Conservation (phyloP, 2,888 invertebrate genomes). For the Ferdinandea cuprea region DNA sequence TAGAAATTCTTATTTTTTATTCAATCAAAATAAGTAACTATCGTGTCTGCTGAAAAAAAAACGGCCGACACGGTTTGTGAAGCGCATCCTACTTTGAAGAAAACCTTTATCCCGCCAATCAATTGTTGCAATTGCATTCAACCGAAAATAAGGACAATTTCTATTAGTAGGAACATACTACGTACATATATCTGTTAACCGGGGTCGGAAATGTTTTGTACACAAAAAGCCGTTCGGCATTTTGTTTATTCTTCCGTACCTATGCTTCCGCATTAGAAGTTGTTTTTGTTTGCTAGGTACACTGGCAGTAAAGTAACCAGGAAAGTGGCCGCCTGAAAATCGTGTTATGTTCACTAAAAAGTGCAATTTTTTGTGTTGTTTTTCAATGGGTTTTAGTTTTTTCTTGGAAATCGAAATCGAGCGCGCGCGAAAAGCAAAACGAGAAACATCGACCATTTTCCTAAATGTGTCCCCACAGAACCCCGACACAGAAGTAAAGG, state of each 20-base stretch:
- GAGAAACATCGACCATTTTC: constrained; percentile 57
- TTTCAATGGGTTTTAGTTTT: constrained; percentile 34
- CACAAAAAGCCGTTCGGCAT: constrained; percentile 47
- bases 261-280: constrained; percentile 55
- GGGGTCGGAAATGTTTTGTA: constrained; percentile 1
- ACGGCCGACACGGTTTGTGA: background rate
- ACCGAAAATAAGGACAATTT: constrained; percentile 56
- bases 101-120: constrained; percentile 47
- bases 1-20: no score
- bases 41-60: no score
- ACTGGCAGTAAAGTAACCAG: constrained; percentile 9
- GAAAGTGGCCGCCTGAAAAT: constrained; percentile 52
- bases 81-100: background rate
- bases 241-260: constrained; percentile 52
- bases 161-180: no score
- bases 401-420: constrained; percentile 65
- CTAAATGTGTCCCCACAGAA: constrained; percentile 45
- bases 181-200: constrained; percentile 9
- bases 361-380: constrained; percentile 22
- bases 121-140: constrained; percentile 35
- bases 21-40: no score
- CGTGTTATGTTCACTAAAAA: constrained; percentile 69
- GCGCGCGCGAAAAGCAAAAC: constrained; percentile 70
- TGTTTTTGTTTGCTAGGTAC: constrained; percentile 5
- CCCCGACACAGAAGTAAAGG: constrained; percentile 53